Base-by-base conservation (phyloP, 2,113 vertebrate species). In the Oreochromis spilurus region DNA sequence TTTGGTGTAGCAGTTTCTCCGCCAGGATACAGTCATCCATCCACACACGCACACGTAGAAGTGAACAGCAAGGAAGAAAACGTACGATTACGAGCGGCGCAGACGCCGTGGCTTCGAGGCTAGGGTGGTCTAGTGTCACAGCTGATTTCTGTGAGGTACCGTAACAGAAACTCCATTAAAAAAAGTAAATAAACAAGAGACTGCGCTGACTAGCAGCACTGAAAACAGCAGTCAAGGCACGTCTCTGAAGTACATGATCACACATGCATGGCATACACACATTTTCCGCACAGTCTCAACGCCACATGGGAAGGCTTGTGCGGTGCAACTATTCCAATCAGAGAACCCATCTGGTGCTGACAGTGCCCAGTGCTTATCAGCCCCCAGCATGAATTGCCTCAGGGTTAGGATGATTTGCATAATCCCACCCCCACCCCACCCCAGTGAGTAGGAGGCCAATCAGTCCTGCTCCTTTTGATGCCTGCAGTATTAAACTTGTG, bases 401-500 rank as follows among this genome's bases (percentile, higher is more conserved):
- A 89, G 92, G 94, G 87, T 90, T 78, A 78, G 91, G 90, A 80
- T 87, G 62, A 93, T 91, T 92, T 84, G 85, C 82, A 91, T 89
- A 81, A 79, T 24, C 90, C 88, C 86, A 3, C 84, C 78, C 24
- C 79, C 10, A 65, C 81, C 84, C 43, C 6, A 29, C 26, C 81
- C 83, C 86, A 87, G 85, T 79, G 86, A 95, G 92, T 92, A 93
- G 91, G 89, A 88, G 90, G 89, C 72, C 13, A 19, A 87, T 86
- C 13, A 88, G 81, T 57, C 85, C 87, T n/a, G 89, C 94, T 88
- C 90, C 85, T 81, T 79, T 91, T 91, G 78, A 95, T 92, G 93
- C 93, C 92, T 94, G 93, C 96, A 96, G 96, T 96, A 95, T 96
- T 96, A 94, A 93, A 96, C 89, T 91, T 92, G 93, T 94, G 95